These are phyloP conservation scores for Oryzias dopingdopingensis DNA, from an alignment of 2,797 vertebrate genomes.

Conservation along the genomic window DNA sequence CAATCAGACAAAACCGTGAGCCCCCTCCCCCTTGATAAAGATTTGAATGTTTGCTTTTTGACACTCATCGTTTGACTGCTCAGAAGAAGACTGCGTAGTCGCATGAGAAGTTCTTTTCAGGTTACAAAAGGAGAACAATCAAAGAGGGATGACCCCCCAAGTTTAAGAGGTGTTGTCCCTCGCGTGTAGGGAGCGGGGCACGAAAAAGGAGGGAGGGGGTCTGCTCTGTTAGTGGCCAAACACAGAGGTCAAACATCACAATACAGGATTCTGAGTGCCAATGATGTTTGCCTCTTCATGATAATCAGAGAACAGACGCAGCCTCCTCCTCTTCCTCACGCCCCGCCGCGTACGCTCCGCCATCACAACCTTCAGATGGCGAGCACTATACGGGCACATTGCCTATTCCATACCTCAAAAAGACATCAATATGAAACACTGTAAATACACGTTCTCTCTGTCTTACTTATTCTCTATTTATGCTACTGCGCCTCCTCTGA, in stretches of 20 bases:
- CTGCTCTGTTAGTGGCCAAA: conserved; percentile 79
- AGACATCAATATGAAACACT: conserved; percentile 62
- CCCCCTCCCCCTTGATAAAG: conserved; percentile 29
- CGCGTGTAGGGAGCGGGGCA: conserved; percentile 34
- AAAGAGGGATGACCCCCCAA: conserved; percentile 45
- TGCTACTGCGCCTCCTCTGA: conserved; percentile 39
- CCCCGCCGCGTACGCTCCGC: conserved; percentile 67
- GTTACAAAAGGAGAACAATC: conserved; percentile 74
- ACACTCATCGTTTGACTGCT: conserved; percentile 26
- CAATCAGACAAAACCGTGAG: neutral
- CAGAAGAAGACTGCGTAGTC: conserved; percentile 22
- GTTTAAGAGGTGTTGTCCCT: conserved; percentile 22
- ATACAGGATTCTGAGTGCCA: conserved; percentile 88
- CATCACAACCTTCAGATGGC: conserved; percentile 65
- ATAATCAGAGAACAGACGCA: conserved; percentile 81
- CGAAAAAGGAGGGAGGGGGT: conserved; percentile 27
- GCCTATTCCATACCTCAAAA: conserved; percentile 71
- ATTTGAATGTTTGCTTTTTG: conserved; percentile 54
- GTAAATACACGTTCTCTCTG: conserved; percentile 72
- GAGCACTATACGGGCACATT: conserved; percentile 49
- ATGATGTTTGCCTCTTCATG: conserved; percentile 95
- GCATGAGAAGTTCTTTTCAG: conserved; percentile 70
- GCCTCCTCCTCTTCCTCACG: conserved; percentile 51
- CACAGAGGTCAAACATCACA: conserved; percentile 82
- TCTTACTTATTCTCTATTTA: conserved; percentile 60